Base-by-base conservation (phyloP, 2,113 vertebrate genomes). In the Phocoena phocoena region DNA sequence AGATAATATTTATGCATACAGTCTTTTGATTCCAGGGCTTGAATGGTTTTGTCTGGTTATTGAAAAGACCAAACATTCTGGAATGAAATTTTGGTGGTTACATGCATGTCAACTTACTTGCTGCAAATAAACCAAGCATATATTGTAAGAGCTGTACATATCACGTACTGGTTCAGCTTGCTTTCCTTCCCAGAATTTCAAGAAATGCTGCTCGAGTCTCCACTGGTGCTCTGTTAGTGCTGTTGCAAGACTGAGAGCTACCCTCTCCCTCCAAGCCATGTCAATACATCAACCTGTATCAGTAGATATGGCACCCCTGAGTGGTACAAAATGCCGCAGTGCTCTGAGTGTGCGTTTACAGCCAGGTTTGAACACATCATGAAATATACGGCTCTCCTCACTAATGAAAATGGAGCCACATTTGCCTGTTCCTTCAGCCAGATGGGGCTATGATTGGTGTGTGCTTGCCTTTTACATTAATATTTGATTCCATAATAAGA, bases 401-500 rank as follows among this genome's bases (percentile, higher is more conserved):
- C 81, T 90, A 90, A 85, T 65, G 96, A 96, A 97, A 97, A 93
- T 62, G 95, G 50, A 93, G 80, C 0, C 0, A 71, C 8, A 67
- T 18, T 47, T 97, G 97, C 84, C 93, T 68, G 71, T 94, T 97
- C 87, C 87, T 90, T 84, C 12, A 12, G 0, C 84, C 81, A 95
- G 53, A 88, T 88, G 96, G 97, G 76, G 58, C 38, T 88, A 70
- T 0, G 6, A 97, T 94, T 6, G 0, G 90, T 68, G 70, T 86
- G 53, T 92, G 73, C 70, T 98, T 92, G 83, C 88, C 92, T 97
- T 97, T 96, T 96, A 89, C 95, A 97, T 96, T 97, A 87, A 71
- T 89, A 93, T 96, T 98, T 98, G 97, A 98, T 97, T 95, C 70
- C 93, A 93, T 98, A 98, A 98, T 95, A 93, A 83, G 92, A 98